Evolutionary conservation across 2,113 vertebrate genomes (phyloP).

Genomic region (Gambusia affinis): DNA sequence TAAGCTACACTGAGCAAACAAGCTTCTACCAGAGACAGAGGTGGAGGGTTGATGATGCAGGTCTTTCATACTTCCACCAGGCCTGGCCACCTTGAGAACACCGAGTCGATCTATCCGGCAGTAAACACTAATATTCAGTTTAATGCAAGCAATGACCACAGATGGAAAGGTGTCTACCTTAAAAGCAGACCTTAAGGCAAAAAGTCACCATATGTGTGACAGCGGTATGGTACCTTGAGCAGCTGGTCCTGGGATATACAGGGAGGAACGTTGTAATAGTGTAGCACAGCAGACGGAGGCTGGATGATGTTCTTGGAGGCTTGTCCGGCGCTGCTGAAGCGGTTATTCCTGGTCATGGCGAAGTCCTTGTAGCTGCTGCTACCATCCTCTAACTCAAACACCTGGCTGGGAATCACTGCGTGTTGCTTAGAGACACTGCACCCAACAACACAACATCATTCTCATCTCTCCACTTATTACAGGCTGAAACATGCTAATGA

Average conservation of each 20-base stretch:
- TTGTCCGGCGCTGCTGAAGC: constrained; percentile 95
- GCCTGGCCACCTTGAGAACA: no score
- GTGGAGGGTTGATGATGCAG: no score
- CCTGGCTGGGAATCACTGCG: constrained; percentile 95
- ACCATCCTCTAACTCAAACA: constrained; percentile 93
- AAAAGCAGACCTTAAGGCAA: no score
- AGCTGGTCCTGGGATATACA: constrained; percentile 91
- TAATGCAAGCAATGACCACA: no score
- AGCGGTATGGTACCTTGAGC: constrained; percentile 80
- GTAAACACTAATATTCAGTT: no score
- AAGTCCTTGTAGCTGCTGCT: constrained; percentile 98
- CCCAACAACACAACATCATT: neutral
- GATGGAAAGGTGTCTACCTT: no score
- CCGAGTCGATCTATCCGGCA: no score
- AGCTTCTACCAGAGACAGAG: no score
- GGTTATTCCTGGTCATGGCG: constrained; percentile 96
- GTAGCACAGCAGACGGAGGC: constrained; percentile 93
- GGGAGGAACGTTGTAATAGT: constrained; percentile 94
- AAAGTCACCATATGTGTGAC: no score
- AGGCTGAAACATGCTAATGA: neutral
- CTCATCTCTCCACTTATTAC: neutral
- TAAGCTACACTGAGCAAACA: no score
- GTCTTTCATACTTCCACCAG: no score
- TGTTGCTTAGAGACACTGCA: constrained; percentile 93
- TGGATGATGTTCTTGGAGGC: constrained; percentile 98